Conservation (phyloP, 2,113 vertebrate species). For the Xerus inauris region DNA sequence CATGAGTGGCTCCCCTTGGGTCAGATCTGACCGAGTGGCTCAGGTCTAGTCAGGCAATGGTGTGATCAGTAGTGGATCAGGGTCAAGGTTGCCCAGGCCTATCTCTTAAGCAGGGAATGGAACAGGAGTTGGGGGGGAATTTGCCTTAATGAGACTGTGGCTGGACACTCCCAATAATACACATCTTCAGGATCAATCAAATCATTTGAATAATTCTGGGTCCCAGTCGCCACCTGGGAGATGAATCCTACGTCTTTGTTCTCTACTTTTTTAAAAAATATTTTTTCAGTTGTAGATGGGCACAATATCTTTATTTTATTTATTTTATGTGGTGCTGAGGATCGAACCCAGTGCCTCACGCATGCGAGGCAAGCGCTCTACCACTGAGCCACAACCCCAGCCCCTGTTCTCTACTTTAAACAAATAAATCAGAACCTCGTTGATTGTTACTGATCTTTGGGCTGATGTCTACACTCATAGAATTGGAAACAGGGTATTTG, state of each 20-base stretch:
- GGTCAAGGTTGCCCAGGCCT: neutral
- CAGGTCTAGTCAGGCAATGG: neutral
- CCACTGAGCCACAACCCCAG: no score
- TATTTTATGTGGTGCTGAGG: no score
- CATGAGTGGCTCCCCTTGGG: neutral
- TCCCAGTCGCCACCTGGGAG: neutral
- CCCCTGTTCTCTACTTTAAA: slow-evolving; percentile 2
- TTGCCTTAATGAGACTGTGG: neutral
- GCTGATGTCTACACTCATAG: neutral
- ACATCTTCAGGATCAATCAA: neutral
- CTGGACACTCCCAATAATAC: neutral
- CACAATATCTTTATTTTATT: no score
- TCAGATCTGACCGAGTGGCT: neutral
- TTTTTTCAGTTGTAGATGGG: no score
- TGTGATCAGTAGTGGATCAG: neutral
- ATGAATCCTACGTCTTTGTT: neutral
- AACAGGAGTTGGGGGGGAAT: no score
- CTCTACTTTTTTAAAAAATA: no score
- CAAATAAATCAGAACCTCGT: neutral
- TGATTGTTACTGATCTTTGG: neutral
- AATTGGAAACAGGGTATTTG: neutral
- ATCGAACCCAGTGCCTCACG: no score
- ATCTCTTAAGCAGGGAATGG: neutral
- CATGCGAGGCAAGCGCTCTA: no score
- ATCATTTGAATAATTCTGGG: neutral